Evolutionary conservation across 2,888 invertebrate genomes (phyloP).

Genomic region (Luperina testacea): DNA sequence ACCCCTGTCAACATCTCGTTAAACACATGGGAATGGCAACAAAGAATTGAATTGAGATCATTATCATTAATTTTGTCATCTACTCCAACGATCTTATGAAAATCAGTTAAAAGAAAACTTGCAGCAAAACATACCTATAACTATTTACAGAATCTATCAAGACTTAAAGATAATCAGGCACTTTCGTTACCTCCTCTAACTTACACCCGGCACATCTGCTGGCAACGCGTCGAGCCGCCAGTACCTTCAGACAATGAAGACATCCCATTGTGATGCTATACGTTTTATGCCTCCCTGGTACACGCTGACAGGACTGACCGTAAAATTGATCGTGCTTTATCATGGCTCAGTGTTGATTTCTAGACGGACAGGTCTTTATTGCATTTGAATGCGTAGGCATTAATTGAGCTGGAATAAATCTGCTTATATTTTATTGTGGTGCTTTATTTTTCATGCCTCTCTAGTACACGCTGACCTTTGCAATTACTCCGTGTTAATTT

Average conservation of each 20-base stretch:
- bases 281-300: slow-evolving; percentile 76
- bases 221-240: slow-evolving; percentile 79
- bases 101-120: neutral
- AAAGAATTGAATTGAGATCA: neutral
- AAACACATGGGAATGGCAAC: neutral
- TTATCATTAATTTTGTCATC: neutral
- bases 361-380: slow-evolving; percentile 25
- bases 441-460: neutral
- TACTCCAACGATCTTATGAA: neutral
- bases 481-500: neutral
- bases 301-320: slow-evolving; percentile 64
- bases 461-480: slow-evolving; percentile 14
- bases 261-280: slow-evolving; percentile 84
- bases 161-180: too few species aligned
- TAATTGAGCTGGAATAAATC: slow-evolving; percentile 14
- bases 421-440: neutral
- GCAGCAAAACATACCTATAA: neutral
- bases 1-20: neutral
- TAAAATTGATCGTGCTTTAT: slow-evolving; percentile 63
- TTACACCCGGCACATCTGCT: slow-evolving; percentile 75
- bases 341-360: slow-evolving; percentile 36
- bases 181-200: slow-evolving; percentile 44
- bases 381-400: slow-evolving; percentile 10
- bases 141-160: neutral
- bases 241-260: slow-evolving; percentile 86